phyloP scores from a whole-genome alignment of 2,797 vertebrate genomes.

The Echiichthys vipera region DNA sequence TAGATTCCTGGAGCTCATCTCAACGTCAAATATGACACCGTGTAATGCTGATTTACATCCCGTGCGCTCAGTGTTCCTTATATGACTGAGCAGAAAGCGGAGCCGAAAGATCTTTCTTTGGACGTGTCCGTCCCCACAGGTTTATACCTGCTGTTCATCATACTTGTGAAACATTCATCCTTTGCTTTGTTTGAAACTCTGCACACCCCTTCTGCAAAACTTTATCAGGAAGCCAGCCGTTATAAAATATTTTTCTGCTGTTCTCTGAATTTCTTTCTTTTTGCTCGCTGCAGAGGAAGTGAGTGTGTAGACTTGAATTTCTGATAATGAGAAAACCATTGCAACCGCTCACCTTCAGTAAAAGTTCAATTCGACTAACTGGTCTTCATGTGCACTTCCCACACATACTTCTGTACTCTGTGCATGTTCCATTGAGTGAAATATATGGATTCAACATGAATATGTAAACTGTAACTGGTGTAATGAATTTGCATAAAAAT shows the following conservation, averaged over 20 bases:
- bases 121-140: constrained; percentile 68
- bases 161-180: constrained; percentile 73
- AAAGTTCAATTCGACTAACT: constrained; percentile 66
- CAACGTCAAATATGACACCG: constrained; percentile 40
- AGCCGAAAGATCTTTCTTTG: constrained; percentile 76
- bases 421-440: constrained; percentile 17
- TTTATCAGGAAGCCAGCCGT: constrained; percentile 78
- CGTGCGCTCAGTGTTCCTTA: constrained; percentile 70
- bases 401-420: constrained; percentile 33
- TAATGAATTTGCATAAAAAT: constrained; percentile 6
- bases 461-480: neutral
- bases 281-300: constrained; percentile 67
- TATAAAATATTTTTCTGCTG: constrained; percentile 73
- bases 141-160: constrained; percentile 86
- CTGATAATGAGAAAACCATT: constrained; percentile 77
- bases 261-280: constrained; percentile 48
- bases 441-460: constrained; percentile 24
- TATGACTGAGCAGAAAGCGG: constrained; percentile 74
- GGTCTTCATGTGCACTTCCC: constrained; percentile 45
- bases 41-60: constrained; percentile 74
- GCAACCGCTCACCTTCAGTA: constrained; percentile 56
- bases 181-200: constrained; percentile 78
- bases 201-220: constrained; percentile 74
- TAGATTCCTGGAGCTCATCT: constrained; percentile 52
- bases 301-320: constrained; percentile 66